A percentile compares a stretch with the other conserved stretches of the same genome.
Evolutionary conservation across 2,888 invertebrate genomes (phyloP).

Genomic region (Napeogenes inachia): DNA sequence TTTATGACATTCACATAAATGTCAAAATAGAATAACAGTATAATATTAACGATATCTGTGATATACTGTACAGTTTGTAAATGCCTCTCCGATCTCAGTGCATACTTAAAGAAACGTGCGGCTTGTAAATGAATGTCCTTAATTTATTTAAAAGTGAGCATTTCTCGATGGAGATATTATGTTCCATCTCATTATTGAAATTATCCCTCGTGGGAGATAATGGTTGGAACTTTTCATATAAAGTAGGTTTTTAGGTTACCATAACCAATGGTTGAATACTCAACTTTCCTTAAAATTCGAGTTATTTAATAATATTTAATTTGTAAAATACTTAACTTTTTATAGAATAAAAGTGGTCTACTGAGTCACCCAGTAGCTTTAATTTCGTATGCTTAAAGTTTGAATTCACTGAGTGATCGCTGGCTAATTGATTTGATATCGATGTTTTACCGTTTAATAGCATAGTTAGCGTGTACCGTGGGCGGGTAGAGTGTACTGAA

Average conservation of each 20-base stretch:
- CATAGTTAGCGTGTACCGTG: constrained; percentile 46
- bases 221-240: constrained; percentile 11
- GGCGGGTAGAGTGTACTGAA: constrained; percentile 34
- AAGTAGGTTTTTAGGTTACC: constrained; percentile 14
- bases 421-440: constrained; percentile 46
- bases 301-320: background rate
- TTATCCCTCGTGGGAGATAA: constrained; percentile 15
- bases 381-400: constrained; percentile 3
- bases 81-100: constrained; percentile 31
- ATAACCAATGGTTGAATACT: background rate
- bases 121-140: constrained; percentile 37
- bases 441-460: constrained; percentile 58
- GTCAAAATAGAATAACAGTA: constrained; percentile 26
- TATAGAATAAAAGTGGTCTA: no score
- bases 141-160: constrained; percentile 30
- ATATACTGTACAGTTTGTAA: constrained; percentile 31
- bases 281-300: background rate
- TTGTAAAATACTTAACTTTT: background rate
- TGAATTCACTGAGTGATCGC: constrained; percentile 26
- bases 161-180: constrained; percentile 24
- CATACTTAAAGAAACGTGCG: constrained; percentile 30
- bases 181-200: constrained; percentile 18
- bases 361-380: no score
- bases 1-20: constrained; percentile 22
- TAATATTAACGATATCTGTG: constrained; percentile 21